Conservation (phyloP, 2,113 vertebrate species). For the Tautogolabrus adspersus region DNA sequence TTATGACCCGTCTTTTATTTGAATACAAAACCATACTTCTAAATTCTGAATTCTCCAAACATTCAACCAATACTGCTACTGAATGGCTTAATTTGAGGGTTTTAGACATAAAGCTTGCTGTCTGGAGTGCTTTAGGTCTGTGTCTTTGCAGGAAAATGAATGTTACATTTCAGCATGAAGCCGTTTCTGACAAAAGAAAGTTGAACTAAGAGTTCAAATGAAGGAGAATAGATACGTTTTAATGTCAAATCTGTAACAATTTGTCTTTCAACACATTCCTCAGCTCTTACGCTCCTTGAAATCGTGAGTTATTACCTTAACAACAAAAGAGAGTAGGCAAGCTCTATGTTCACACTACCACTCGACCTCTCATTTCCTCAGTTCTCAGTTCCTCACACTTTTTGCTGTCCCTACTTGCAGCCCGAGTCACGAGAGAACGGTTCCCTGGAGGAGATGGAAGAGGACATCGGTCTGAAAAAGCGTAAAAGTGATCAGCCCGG, state of each 20-base stretch:
- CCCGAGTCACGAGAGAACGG: conserved; percentile 90
- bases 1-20: conserved; percentile 27
- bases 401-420: conserved; percentile 52
- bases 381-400: neutral
- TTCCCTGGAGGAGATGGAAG: conserved; percentile 96
- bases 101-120: neutral
- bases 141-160: neutral
- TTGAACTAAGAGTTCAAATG: neutral
- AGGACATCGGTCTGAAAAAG: conserved; percentile 94
- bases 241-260: neutral
- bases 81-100: conserved; percentile 15
- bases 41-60: conserved; percentile 19
- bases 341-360: neutral
- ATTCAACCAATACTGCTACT: conserved; percentile 26
- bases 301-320: conserved; percentile 1
- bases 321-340: neutral
- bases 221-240: neutral
- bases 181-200: conserved; percentile 6
- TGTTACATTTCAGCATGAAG: neutral
- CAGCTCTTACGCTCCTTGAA: neutral
- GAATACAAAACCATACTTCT: conserved; percentile 31
- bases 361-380: neutral
- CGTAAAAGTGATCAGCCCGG: conserved; percentile 91
- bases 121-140: conserved; percentile 11
- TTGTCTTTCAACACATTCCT: neutral